These are phyloP conservation scores for Halcyon smyrnensis DNA, from an alignment of 2,797 vertebrate genomes.

Conservation along the genomic window DNA sequence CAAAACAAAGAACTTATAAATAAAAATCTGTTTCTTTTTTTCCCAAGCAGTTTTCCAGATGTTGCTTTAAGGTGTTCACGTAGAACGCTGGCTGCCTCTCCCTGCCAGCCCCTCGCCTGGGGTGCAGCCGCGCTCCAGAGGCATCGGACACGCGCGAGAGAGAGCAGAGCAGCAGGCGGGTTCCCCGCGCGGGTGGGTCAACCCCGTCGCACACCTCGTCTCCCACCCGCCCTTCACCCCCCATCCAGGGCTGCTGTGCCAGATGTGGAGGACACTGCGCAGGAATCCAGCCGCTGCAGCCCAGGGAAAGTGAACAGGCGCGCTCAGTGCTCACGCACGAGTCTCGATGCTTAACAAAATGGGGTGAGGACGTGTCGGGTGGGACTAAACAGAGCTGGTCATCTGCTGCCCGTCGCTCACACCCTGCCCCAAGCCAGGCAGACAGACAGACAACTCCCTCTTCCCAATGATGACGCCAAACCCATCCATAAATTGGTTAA, in stretches of 20 bases:
- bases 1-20: not conserved
- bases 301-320: fast-evolving
- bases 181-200: not conserved
- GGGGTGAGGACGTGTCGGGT: fast-evolving
- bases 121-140: not conserved
- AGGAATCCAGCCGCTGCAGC: not conserved
- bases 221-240: not conserved
- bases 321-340: fast-evolving
- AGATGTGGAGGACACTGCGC: fast-evolving
- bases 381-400: too few species aligned
- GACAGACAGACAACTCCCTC: not conserved
- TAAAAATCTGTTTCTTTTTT: not conserved
- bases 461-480: not conserved
- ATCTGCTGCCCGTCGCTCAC: fast-evolving
- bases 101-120: not conserved
- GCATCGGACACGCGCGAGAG: not conserved
- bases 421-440: fast-evolving
- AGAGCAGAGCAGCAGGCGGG: not conserved
- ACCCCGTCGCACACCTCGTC: not conserved
- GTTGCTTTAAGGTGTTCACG: not conserved
- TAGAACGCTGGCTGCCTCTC: not conserved
- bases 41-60: not conserved
- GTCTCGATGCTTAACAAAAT: fast-evolving
- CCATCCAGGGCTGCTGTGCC: not conserved
- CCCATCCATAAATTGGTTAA: not conserved